Evolutionary conservation across 2,888 invertebrate genomes (phyloP), one percentile per base, ranked within the genome.

Genomic region (Nudaria mundana): DNA sequence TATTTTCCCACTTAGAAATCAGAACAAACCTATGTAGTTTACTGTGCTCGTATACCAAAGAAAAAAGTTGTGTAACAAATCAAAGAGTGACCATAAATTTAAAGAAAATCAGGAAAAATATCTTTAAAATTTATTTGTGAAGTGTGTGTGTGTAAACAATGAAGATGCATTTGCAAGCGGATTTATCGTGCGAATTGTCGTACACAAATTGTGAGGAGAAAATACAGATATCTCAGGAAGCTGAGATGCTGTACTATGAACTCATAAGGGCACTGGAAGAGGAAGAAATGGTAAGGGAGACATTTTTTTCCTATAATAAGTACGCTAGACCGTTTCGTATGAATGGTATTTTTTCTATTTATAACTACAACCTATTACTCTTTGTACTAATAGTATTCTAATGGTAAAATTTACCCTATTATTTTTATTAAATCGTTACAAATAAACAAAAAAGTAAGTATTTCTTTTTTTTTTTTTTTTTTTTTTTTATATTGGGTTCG

Each of bases 161-260:
- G 70, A 86, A 78, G 68, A 88, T 89, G 88, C 82, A 86, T 64
- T 66, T 87, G 20, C 81, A 81, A 62, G 73, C 80, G 56, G 89
- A 89, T 51, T 49, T 87, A 43, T 65, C 76, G 34, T 76, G 79
- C 53, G 88, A 87, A 48, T 77, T 86, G 37, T 65, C 79, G 25
- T 80, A 76, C 61, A 68, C 64, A 42, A 66, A 48, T 46, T 73
- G 80, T 42, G 81, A 82, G 57, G 84, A 70, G 63, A 87, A 87
- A 62, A 48, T 86, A 14, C 81, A 87, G 63, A 81, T 86, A 30
- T 87, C 89, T 0, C 80, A 85, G 54, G 89, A 90, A 53, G 89
- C 89, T 3, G 87, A 89, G 63, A 79, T 89, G 81, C 74, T 90
- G 38, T 90, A 89, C 48, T 89, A 89, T 50, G 89, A 89, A 65